A percentile compares a stretch with the other conserved stretches of the same genome.
Conservation (phyloP, 1,140 invertebrate species). For the Atta colombica region DNA sequence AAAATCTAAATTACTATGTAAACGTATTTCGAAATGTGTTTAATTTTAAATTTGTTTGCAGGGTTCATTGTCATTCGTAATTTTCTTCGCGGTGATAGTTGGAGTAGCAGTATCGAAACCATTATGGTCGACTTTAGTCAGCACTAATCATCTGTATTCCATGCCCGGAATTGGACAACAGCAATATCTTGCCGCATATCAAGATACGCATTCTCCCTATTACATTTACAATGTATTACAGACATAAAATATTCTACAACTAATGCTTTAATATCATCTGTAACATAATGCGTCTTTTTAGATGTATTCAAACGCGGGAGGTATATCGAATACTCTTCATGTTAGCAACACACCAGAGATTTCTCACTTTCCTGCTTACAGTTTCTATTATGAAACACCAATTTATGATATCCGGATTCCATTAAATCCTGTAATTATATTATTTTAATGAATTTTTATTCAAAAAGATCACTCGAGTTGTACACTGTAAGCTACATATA, state of each 20-base stretch:
- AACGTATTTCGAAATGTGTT: neutral
- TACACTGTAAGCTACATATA: neutral
- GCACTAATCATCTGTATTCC: constrained; percentile 17
- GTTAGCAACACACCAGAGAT: constrained; percentile 57
- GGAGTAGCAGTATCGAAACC: constrained; percentile 56
- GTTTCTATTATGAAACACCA: constrained; percentile 70
- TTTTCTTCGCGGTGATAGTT: constrained; percentile 28
- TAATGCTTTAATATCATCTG: neutral
- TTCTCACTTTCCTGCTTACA: constrained; percentile 69
- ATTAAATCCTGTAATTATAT: constrained; percentile 70
- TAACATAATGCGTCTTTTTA: neutral
- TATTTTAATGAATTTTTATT: neutral
- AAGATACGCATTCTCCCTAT: constrained; percentile 68
- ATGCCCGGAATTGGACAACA: constrained; percentile 27
- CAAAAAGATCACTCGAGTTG: no score
- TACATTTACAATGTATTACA: constrained; percentile 70
- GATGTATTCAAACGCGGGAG: constrained; percentile 44
- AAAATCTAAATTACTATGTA: constrained; percentile 16
- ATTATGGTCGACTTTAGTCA: constrained; percentile 23
- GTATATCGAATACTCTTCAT: constrained; percentile 44
- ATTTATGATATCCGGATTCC: constrained; percentile 74
- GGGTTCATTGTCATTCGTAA: constrained; percentile 26
- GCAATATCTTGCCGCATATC: constrained; percentile 64
- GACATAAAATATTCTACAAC: neutral
- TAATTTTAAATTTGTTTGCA: constrained; percentile 14